A percentile compares a stretch with the other conserved stretches of the same genome.
Evolutionary conservation across 2,888 invertebrate species (phyloP).

Genomic region (Cosmia trapezina): DNA sequence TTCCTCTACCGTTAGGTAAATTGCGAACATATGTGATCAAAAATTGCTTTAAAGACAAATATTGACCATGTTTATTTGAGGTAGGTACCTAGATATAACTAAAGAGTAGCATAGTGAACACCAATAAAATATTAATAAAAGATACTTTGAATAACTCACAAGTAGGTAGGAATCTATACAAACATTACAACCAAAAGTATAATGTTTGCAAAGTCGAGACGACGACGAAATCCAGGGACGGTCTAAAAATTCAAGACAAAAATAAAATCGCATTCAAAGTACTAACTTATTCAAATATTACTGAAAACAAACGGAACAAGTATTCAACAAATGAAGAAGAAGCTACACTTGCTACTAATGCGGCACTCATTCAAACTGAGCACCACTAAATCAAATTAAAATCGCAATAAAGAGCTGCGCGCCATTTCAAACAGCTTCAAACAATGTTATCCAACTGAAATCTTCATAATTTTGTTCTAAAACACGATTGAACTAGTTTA

Average conservation of each 20-base stretch:
- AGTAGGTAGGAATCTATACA: not conserved
- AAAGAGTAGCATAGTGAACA: not conserved
- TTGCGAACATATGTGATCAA: not conserved
- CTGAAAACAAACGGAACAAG: conserved; percentile 48
- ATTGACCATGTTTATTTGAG: not conserved
- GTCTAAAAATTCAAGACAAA: not conserved
- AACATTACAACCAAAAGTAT: not conserved
- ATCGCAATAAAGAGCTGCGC: conserved; percentile 59
- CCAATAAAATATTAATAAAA: not conserved
- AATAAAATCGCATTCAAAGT: conserved; percentile 1
- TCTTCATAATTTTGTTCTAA: conserved; percentile 43
- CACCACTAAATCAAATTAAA: conserved; percentile 65
- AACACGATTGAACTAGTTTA: conserved; percentile 19
- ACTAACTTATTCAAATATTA: conserved; percentile 36
- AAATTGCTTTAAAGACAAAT: not conserved
- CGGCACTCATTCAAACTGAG: conserved; percentile 51
- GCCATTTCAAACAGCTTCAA: conserved; percentile 39
- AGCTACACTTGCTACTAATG: conserved; percentile 60
- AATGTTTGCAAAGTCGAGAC: not conserved
- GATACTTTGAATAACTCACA: too few species aligned
- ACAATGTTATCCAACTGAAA: conserved; percentile 43
- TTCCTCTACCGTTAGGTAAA: not conserved
- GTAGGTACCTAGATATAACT: not conserved
- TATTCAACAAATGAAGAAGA: conserved; percentile 51
- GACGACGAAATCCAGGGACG: not conserved